Evolutionary conservation across 2,797 vertebrate genomes (phyloP).

Genomic region (Trematomus bernacchii): DNA sequence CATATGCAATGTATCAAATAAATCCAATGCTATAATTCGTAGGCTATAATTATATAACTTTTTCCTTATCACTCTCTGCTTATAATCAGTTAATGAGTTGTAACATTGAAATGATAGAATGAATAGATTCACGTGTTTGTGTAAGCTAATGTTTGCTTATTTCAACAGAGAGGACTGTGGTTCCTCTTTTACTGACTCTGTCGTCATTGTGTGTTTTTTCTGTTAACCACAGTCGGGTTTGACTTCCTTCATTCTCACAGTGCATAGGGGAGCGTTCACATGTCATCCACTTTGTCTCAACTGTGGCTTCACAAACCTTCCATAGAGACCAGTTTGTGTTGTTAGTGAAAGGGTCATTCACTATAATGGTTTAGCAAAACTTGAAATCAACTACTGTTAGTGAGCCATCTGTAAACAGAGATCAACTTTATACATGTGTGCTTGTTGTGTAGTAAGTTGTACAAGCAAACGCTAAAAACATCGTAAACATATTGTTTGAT

Average conservation of each 20-base stretch:
- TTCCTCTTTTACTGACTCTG: conserved; percentile 49
- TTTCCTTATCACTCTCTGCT: neutral
- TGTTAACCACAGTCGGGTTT: conserved; percentile 37
- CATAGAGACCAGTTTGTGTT: neutral
- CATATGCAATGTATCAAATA: too few species aligned
- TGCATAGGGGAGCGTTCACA: conserved; percentile 17
- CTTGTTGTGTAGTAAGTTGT: too few species aligned
- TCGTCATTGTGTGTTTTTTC: conserved; percentile 26
- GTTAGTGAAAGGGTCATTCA: neutral
- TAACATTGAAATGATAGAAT: neutral
- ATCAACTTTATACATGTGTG: neutral
- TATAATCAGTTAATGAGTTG: neutral
- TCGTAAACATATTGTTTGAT: neutral
- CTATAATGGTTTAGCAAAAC: neutral
- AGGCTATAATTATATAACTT: neutral
- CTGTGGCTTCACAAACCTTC: neutral
- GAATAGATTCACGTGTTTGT: neutral
- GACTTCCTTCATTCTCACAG: conserved; percentile 47
- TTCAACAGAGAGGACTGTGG: conserved; percentile 12
- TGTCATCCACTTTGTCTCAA: neutral
- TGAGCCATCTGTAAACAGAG: neutral
- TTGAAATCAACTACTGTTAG: neutral
- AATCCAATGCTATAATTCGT: neutral
- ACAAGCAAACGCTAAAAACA: neutral
- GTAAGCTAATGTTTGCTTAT: neutral